A percentile compares a stretch with the other conserved stretches of the same genome.
These are phyloP conservation scores for Itoplectis maculator DNA, from an alignment of 2,888 invertebrate genomes.

Conservation along the genomic window DNA sequence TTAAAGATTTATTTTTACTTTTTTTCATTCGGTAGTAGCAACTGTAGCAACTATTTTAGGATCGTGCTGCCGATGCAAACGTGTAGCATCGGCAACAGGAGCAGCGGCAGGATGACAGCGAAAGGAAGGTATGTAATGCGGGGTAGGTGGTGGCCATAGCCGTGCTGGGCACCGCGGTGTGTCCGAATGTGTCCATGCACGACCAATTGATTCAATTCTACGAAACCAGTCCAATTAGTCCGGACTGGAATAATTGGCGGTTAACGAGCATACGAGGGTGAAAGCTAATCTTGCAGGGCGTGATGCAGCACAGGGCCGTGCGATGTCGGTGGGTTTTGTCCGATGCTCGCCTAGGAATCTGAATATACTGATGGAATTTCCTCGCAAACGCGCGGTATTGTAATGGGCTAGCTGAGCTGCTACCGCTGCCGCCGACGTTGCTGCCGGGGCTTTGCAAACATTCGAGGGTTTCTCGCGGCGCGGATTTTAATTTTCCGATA, in stretches of 20 bases:
- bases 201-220: slow-evolving; percentile 74
- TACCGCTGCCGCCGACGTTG: not conserved
- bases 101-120: not conserved
- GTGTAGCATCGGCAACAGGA: too few relatives aligned
- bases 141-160: not conserved
- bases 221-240: slow-evolving; percentile 70
- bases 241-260: slow-evolving; percentile 76
- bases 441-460: not conserved
- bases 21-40: too few relatives aligned
- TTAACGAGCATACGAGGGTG: slow-evolving; percentile 75
- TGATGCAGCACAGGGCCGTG: not conserved
- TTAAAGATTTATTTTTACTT: too few relatives aligned
- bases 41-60: too few relatives aligned
- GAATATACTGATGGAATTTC: not conserved
- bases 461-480: not conserved
- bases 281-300: slow-evolving; percentile 27
- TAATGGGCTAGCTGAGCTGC: not conserved
- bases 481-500: not conserved
- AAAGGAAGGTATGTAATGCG: slow-evolving; percentile 51
- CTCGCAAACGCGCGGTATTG: not conserved
- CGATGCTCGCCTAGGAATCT: not conserved
- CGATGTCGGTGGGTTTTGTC: not conserved
- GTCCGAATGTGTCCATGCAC: slow-evolving; percentile 66
- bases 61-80: too few relatives aligned
- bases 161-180: slow-evolving; percentile 66